phyloP scores from a whole-genome alignment of 1,140 invertebrate genomes.

The Sesamia nonagrioides region DNA sequence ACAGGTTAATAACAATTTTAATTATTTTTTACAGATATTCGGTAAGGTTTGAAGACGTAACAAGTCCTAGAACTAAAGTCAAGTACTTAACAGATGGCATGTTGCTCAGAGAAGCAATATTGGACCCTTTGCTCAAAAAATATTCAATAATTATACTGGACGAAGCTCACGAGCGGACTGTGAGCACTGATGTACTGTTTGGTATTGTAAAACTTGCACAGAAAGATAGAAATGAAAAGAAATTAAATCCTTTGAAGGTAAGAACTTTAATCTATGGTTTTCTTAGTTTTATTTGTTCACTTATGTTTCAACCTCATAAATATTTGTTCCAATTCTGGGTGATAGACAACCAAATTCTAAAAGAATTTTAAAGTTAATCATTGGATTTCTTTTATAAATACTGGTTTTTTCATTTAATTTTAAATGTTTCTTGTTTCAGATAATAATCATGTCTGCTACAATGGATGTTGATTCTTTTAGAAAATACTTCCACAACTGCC shows the following conservation, averaged over 20 bases:
- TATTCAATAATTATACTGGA: conserved; percentile 97
- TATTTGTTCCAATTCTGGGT: too few relatives aligned
- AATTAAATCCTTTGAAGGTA: conserved; percentile 90
- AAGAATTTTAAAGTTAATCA: too few relatives aligned
- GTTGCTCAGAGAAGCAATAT: conserved; percentile 95
- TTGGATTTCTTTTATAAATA: too few relatives aligned
- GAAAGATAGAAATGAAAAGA: conserved; percentile 89
- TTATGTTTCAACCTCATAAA: not conserved
- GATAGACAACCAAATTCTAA: too few relatives aligned
- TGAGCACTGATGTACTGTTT: conserved; percentile 97
- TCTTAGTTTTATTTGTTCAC: too few relatives aligned
- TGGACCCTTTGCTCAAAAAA: conserved; percentile 90
- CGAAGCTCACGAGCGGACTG: conserved; percentile 98
- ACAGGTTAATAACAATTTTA: conserved; percentile 65
- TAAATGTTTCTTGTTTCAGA: conserved; percentile 76
- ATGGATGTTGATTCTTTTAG: conserved; percentile 98
- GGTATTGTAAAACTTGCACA: conserved; percentile 96
- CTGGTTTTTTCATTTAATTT: too few relatives aligned
- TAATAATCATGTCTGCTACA: conserved; percentile 97
- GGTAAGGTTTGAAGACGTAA: conserved; percentile 97
- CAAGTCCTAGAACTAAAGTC: conserved; percentile 92
- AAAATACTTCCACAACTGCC: conserved; percentile 95
- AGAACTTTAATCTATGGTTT: not conserved
- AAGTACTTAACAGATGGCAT: conserved; percentile 98
- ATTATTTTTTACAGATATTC: conserved; percentile 90